These are phyloP conservation scores for Mastomys natalensis DNA, from an alignment of 2,113 vertebrate species.

Conservation along the genomic window DNA sequence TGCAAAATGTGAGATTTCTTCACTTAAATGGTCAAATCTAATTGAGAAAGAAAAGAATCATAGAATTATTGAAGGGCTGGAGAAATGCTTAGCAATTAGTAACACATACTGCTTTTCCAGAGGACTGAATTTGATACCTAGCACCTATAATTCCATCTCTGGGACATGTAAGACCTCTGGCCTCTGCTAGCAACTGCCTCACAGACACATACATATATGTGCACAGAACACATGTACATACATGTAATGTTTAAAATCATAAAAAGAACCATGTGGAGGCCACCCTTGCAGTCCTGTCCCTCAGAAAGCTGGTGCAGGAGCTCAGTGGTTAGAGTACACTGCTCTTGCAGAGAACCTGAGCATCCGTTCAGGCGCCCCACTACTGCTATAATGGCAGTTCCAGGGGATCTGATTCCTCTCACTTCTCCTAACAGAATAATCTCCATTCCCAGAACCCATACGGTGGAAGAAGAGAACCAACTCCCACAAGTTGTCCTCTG, in stretches of 20 bases:
- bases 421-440: neutral
- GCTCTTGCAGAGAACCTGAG: neutral
- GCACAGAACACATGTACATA: neutral
- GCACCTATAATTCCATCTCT: neutral
- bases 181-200: neutral
- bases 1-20: neutral
- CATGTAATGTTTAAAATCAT: neutral
- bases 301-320: neutral
- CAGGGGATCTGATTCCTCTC: neutral
- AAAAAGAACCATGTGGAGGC: neutral
- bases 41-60: constrained; percentile 10
- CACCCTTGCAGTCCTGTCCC: neutral
- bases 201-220: neutral
- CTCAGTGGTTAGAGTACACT: neutral
- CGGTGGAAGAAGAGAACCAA: neutral
- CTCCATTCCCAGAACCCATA: neutral
- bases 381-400: neutral
- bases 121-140: neutral
- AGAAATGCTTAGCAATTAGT: neutral
- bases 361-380: too few relatives aligned
- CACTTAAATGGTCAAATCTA: neutral
- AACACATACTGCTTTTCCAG: neutral
- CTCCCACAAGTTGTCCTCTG: neutral
- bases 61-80: neutral
- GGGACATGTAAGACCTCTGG: neutral